These are phyloP conservation scores for Malacoraja senta DNA, from an alignment of 2,797 vertebrate species.

Conservation along the genomic window DNA sequence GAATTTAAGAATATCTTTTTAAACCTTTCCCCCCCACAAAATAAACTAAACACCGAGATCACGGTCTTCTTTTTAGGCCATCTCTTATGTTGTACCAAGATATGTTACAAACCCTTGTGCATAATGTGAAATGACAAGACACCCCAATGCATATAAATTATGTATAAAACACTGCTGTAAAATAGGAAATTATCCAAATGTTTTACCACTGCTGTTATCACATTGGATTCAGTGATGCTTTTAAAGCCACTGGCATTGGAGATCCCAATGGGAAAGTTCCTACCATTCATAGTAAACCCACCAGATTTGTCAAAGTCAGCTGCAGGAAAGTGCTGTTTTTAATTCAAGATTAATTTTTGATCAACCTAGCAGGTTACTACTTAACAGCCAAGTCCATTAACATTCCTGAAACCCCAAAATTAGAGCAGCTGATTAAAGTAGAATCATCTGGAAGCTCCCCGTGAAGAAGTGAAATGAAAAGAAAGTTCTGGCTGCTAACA, in stretches of 20 bases:
- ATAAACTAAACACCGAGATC: neutral
- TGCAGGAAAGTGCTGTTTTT: neutral
- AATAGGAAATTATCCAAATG: neutral
- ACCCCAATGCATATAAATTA: neutral
- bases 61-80: neutral
- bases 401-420: neutral
- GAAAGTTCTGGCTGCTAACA: neutral
- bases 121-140: conserved; percentile 9
- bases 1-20: neutral
- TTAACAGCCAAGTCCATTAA: neutral
- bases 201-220: neutral
- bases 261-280: neutral
- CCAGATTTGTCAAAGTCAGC: neutral
- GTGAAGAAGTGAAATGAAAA: neutral
- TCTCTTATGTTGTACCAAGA: neutral
- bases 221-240: neutral
- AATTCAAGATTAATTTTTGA: neutral
- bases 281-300: neutral
- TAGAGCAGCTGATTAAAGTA: neutral
- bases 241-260: neutral
- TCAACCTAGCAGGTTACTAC: neutral
- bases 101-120: neutral
- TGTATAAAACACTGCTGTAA: neutral
- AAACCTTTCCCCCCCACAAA: neutral
- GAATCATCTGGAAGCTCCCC: neutral